phyloP scores from a whole-genome alignment of 1,140 invertebrate genomes.

The Dendroctonus ponderosae region DNA sequence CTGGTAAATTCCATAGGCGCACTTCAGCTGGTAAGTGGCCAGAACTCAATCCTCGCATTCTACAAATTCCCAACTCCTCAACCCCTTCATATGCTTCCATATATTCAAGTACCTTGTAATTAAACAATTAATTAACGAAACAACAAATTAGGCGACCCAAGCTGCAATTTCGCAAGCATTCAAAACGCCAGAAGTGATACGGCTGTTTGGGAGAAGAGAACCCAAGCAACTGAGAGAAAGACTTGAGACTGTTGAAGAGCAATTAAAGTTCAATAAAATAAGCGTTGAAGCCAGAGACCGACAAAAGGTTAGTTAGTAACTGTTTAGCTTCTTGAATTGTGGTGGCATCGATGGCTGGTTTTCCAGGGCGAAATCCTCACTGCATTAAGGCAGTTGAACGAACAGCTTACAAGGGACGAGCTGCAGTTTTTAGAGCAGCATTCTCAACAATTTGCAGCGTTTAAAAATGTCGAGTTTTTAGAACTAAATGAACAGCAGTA shows the following conservation, averaged over 20 bases:
- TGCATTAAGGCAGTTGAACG: slow-evolving; percentile 68
- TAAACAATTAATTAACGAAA: too few species aligned
- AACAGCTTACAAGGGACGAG: slow-evolving; percentile 61
- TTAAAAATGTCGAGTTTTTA: slow-evolving; percentile 27
- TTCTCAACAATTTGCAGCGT: slow-evolving; percentile 14
- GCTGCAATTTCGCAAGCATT: slow-evolving; percentile 76
- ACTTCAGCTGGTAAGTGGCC: slow-evolving; percentile 45
- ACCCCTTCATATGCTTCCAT: too few species aligned
- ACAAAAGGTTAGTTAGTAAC: slow-evolving; percentile 47
- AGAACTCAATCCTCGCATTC: background rate
- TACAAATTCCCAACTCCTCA: too few species aligned
- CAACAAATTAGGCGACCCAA: slow-evolving; percentile 63
- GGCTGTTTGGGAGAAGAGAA: slow-evolving; percentile 74
- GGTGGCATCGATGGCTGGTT: background rate
- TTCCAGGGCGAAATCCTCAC: slow-evolving; percentile 66
- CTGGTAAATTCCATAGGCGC: slow-evolving; percentile 58
- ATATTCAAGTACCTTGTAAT: too few species aligned
- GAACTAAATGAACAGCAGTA: slow-evolving; percentile 19
- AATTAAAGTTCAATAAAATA: slow-evolving; percentile 57
- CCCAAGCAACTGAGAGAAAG: slow-evolving; percentile 66
- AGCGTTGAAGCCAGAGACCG: slow-evolving; percentile 48
- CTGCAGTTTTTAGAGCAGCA: slow-evolving; percentile 58
- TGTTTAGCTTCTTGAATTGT: background rate
- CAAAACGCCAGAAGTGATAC: slow-evolving; percentile 74
- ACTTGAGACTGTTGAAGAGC: slow-evolving; percentile 58